These are phyloP conservation scores for Pheosia gnoma DNA, from an alignment of 2,888 invertebrate genomes.

Conservation along the genomic window DNA sequence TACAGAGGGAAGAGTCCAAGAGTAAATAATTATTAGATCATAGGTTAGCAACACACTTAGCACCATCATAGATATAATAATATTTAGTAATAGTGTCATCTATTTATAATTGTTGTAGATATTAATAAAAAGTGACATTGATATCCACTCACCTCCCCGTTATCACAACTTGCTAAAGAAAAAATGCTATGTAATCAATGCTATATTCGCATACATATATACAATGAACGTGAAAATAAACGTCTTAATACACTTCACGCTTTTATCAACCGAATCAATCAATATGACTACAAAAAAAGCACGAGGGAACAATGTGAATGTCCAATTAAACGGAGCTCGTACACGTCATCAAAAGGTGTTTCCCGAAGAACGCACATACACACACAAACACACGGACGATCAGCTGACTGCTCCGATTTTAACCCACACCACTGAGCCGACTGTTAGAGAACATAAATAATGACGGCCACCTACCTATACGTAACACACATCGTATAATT, in stretches of 20 bases:
- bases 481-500: constrained; percentile 81
- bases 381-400: constrained; percentile 53
- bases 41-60: too few relatives aligned
- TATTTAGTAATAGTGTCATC: too few relatives aligned
- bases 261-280: constrained; percentile 54
- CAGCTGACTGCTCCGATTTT: constrained; percentile 84
- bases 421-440: constrained; percentile 79
- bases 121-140: neutral
- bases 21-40: too few relatives aligned
- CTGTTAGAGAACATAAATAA: constrained; percentile 84
- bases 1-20: too few relatives aligned
- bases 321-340: constrained; percentile 82
- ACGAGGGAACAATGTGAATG: constrained; percentile 79
- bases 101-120: neutral
- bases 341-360: constrained; percentile 84
- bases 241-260: constrained; percentile 39
- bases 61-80: too few relatives aligned
- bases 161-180: neutral
- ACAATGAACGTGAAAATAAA: constrained; percentile 16
- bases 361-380: constrained; percentile 82
- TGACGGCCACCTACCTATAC: constrained; percentile 83
- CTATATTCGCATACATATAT: neutral
- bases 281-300: constrained; percentile 56
- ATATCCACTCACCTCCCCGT: neutral
- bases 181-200: constrained; percentile 1